Conservation (phyloP, 2,797 vertebrate species). For the Phrynocephalus guinanensis region DNA sequence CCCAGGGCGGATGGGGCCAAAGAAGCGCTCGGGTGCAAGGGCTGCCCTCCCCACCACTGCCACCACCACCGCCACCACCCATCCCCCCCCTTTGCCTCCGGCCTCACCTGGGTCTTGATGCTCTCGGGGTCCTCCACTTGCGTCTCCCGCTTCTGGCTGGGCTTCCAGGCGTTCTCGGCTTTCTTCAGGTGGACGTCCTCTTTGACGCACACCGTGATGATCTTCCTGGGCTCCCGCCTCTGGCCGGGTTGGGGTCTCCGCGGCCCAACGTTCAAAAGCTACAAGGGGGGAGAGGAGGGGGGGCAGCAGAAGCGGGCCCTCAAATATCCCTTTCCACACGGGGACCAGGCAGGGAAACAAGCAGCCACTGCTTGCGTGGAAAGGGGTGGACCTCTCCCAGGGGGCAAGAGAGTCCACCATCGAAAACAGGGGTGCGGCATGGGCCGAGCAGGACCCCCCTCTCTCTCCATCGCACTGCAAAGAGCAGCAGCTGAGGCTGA, state of each 20-base stretch:
- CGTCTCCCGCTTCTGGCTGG: slow-evolving; percentile 88
- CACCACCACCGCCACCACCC: accelerated
- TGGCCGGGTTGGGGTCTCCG: slow-evolving; percentile 82
- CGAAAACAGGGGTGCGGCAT: background rate
- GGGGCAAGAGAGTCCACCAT: slow-evolving; percentile 61
- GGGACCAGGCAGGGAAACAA: no score
- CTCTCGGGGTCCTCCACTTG: slow-evolving; percentile 82
- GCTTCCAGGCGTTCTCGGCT: slow-evolving; percentile 96
- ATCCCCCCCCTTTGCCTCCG: accelerated
- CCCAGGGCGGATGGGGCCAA: background rate
- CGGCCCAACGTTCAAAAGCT: slow-evolving; percentile 81
- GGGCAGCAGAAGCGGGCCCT: slow-evolving; percentile 56
- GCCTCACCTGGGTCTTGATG: slow-evolving; percentile 87
- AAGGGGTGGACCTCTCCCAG: slow-evolving; percentile 45
- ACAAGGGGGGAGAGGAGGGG: slow-evolving; percentile 67
- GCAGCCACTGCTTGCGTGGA: background rate
- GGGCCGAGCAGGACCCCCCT: slow-evolving; percentile 53
- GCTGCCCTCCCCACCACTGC: background rate
- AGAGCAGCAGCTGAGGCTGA: slow-evolving; percentile 71
- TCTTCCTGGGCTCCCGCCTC: slow-evolving; percentile 90
- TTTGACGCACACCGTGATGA: slow-evolving; percentile 92
- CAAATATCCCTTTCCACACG: slow-evolving; percentile 51
- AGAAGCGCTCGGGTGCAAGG: no score
- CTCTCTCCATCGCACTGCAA: slow-evolving; percentile 69
- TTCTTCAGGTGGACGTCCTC: slow-evolving; percentile 94